A percentile compares a stretch with the other conserved stretches of the same genome.
Conservation (phyloP, 2,797 vertebrate species). For the Intellagama lesueurii region DNA sequence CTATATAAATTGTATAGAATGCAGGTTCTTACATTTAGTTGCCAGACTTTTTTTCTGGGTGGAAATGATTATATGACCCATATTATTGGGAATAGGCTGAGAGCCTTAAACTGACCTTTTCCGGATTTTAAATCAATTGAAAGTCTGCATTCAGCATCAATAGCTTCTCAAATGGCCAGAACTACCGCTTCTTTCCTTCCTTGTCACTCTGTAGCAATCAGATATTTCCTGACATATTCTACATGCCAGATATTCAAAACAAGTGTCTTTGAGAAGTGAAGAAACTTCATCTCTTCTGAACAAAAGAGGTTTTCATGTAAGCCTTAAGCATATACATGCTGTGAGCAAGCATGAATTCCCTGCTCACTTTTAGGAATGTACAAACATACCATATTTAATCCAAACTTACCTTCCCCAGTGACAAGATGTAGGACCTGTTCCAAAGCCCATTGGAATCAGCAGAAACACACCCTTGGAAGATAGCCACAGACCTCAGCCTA, state of each 20-base stretch:
- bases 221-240: background rate
- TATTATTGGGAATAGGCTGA: no score
- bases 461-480: constrained; percentile 29
- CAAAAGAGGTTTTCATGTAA: background rate
- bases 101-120: background rate
- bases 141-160: background rate
- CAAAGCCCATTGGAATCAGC: constrained; percentile 14
- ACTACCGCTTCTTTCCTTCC: background rate
- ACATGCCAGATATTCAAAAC: background rate
- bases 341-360: background rate
- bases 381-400: constrained; percentile 17
- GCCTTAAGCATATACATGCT: background rate
- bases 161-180: background rate
- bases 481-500: background rate
- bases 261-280: background rate
- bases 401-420: constrained; percentile 17
- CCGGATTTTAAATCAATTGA: background rate
- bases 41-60: no score
- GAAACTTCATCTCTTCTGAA: background rate
- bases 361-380: constrained; percentile 15
- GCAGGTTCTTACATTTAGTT: background rate
- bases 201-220: background rate
- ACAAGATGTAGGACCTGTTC: background rate
- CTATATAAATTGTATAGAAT: background rate
- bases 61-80: background rate